Conservation (phyloP, 2,113 vertebrate genomes). For the Periophthalmodon schlosseri region DNA sequence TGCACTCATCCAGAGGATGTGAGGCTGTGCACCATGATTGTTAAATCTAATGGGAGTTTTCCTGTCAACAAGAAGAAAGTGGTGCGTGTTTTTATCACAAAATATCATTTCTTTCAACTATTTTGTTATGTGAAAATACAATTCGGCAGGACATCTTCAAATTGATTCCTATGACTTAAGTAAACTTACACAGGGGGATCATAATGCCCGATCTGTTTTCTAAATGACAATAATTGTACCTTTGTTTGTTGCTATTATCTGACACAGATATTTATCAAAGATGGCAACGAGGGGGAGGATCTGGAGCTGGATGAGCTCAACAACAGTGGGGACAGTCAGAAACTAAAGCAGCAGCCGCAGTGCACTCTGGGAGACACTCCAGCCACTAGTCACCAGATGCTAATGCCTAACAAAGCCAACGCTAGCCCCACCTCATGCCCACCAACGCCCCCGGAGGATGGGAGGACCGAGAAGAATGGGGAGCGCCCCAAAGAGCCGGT, state of each 20-base stretch:
- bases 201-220: not conserved
- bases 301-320: slow-evolving; percentile 91
- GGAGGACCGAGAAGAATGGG: slow-evolving; percentile 86
- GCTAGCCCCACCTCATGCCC: slow-evolving; percentile 79
- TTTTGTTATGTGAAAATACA: slow-evolving; percentile 9
- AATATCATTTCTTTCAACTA: slow-evolving; percentile 13
- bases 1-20: slow-evolving; percentile 97
- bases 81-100: slow-evolving; percentile 75
- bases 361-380: slow-evolving; percentile 71
- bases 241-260: slow-evolving; percentile 13
- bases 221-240: not conserved
- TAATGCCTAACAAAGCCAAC: slow-evolving; percentile 76
- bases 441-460: slow-evolving; percentile 77
- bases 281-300: slow-evolving; percentile 85
- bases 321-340: slow-evolving; percentile 84
- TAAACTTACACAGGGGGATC: not conserved
- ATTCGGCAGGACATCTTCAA: slow-evolving; percentile 15
- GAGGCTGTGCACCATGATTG: slow-evolving; percentile 93
- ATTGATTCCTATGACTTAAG: slow-evolving; percentile 8
- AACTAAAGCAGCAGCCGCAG: slow-evolving; percentile 74
- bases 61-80: slow-evolving; percentile 95
- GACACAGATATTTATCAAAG: slow-evolving; percentile 84
- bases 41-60: slow-evolving; percentile 96
- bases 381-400: slow-evolving; percentile 77
- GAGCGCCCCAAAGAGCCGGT: slow-evolving; percentile 76